Evolutionary conservation across 2,113 vertebrate species (phyloP), one percentile per base, ranked within the genome.

Genomic region (Cercopithecus mona): DNA sequence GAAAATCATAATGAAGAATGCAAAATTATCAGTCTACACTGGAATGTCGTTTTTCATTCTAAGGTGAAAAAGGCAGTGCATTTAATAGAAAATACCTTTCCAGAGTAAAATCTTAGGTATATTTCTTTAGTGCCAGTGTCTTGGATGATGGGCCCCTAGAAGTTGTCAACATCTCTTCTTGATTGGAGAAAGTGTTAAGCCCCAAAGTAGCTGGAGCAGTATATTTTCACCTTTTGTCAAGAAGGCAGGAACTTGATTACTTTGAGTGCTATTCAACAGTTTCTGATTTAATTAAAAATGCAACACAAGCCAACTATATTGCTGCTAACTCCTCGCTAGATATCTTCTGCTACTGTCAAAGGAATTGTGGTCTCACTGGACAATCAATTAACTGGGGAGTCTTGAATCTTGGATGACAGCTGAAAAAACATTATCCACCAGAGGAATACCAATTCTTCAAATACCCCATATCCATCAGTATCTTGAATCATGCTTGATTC

Each of bases 201-300:
- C 99, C 99, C 13, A 99, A 99, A 98, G 98, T 99, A 30, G 98
- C 98, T 43, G 99, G 99, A 35, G 99, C 30, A 20, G 66, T 99
- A 40, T 99, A 99, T 98, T 99, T 99, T 75, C 99, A 99, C 82
- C 61, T 83, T 98, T 99, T 99, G 93, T 99, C 99, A 40, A 98
- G 97, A 90, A 96, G 98, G 81, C 98, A 98, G 85, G 96, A 99
- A 82, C 98, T 99, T 2, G 99, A 99, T 97, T 99, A 99, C 96
- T 99, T 99, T 98, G 99, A 99, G 59, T 99, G 99, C 97, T 99
- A 99, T 91, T 99, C 99, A 9, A 99, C 99, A 59, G 94, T 99
- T 92, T 98, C 99, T 35, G 99, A 99, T 7, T 68, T 99, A 99
- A 97, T 99, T 75, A 99, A 99, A 66, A 99, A 99, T 92, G 92